Evolutionary conservation across 2,888 invertebrate genomes (phyloP).

Genomic region (Theodoxus fluviatilis): DNA sequence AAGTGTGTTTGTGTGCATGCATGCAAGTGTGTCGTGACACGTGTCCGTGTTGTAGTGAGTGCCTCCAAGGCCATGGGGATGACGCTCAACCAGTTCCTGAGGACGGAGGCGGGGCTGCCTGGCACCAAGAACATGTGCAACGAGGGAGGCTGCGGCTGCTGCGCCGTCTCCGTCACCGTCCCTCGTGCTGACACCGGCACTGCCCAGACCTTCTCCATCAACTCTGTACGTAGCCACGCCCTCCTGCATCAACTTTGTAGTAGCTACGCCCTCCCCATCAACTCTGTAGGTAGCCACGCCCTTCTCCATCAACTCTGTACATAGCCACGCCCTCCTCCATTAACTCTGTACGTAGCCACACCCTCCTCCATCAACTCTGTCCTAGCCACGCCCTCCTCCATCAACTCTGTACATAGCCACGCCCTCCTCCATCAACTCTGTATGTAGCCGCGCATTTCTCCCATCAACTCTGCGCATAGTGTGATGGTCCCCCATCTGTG

Average conservation of each 20-base stretch:
- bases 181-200: constrained; percentile 27
- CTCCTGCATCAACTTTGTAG: too few relatives aligned
- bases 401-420: too few relatives aligned
- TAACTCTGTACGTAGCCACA: constrained; percentile 43
- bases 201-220: constrained; percentile 37
- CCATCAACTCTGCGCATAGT: too few relatives aligned
- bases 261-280: constrained; percentile 40
- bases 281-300: constrained; percentile 45
- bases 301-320: too few relatives aligned
- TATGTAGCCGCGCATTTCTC: constrained; percentile 34
- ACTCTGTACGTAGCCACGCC: constrained; percentile 42
- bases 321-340: constrained; percentile 35
- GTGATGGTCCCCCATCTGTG: constrained; percentile 38
- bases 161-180: constrained; percentile 53
- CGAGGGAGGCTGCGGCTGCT: constrained; percentile 66
- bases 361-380: too few relatives aligned
- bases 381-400: too few relatives aligned
- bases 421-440: constrained; percentile 45
- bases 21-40: too few relatives aligned
- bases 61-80: too few relatives aligned
- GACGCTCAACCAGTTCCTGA: constrained; percentile 42
- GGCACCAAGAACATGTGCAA: constrained; percentile 65
- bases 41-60: too few relatives aligned
- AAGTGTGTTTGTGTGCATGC: too few relatives aligned
- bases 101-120: constrained; percentile 38